A percentile compares a stretch with the other conserved stretches of the same genome.
These are phyloP conservation scores for Hemichromis elongatus DNA, from an alignment of 2,113 vertebrate species.

Conservation along the genomic window DNA sequence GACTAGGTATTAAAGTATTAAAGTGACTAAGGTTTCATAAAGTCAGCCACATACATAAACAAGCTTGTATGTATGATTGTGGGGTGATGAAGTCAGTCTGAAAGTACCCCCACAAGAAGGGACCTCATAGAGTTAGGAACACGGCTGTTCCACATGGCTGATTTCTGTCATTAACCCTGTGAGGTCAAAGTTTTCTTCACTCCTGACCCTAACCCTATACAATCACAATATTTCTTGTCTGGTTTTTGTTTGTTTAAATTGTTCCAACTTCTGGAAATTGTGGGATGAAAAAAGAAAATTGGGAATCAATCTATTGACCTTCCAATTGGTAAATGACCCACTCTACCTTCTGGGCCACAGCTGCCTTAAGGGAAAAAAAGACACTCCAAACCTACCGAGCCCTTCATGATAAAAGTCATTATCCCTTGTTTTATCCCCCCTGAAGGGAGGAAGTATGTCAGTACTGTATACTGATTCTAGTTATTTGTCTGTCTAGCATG, in stretches of 20 bases:
- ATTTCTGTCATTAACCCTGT: not conserved
- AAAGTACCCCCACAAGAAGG: not conserved
- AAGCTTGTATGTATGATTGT: not conserved
- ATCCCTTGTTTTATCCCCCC: too few relatives aligned
- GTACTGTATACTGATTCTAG: not conserved
- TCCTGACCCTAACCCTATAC: rapidly evolving
- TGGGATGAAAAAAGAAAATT: not conserved
- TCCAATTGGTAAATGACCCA: not conserved
- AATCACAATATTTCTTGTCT: not conserved
- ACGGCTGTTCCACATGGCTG: not conserved
- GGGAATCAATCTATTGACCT: not conserved
- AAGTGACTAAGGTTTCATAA: not conserved
- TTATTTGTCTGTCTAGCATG: not conserved
- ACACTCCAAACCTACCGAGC: not conserved
- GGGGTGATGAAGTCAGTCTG: not conserved
- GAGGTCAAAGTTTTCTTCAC: not conserved
- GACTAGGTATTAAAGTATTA: too few relatives aligned
- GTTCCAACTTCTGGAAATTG: not conserved
- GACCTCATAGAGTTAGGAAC: not conserved
- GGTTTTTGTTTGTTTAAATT: not conserved
- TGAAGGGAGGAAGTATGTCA: not conserved
- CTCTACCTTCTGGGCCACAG: not conserved
- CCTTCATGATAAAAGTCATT: not conserved
- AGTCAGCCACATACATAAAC: not conserved
- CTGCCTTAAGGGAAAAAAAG: not conserved